A percentile compares a stretch with the other conserved stretches of the same genome.
Evolutionary conservation across 2,113 vertebrate species (phyloP).

Genomic region (Argyrosomus japonicus): DNA sequence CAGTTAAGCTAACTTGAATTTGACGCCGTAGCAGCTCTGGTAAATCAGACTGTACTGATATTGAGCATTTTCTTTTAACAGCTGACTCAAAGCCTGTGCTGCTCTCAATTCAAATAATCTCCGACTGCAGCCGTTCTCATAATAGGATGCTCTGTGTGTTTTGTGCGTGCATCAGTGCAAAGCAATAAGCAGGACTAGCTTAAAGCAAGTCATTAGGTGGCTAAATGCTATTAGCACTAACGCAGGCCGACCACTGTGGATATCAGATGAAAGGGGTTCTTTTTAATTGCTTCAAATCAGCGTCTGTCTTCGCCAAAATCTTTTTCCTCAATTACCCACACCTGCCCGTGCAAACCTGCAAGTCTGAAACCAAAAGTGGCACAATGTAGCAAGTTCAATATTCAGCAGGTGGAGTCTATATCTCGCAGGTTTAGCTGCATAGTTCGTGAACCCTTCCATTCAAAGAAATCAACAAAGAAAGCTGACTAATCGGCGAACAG

Average conservation of each 20-base stretch:
- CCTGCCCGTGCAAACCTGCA: slow-evolving; percentile 42
- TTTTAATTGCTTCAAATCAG: slow-evolving; percentile 52
- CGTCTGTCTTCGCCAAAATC: neutral
- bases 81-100: slow-evolving; percentile 31
- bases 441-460: slow-evolving; percentile 65
- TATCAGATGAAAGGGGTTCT: slow-evolving; percentile 36
- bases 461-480: slow-evolving; percentile 72
- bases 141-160: slow-evolving; percentile 5
- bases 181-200: slow-evolving; percentile 37
- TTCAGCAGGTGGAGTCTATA: slow-evolving; percentile 64
- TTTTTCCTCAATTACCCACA: slow-evolving; percentile 31
- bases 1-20: slow-evolving; percentile 52
- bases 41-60: slow-evolving; percentile 10
- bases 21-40: neutral
- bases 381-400: slow-evolving; percentile 39
- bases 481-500: slow-evolving; percentile 67
- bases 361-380: slow-evolving; percentile 14
- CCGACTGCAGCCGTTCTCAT: slow-evolving; percentile 20
- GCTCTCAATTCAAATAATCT: slow-evolving; percentile 18
- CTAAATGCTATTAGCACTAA: slow-evolving; percentile 42
- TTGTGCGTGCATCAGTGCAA: slow-evolving; percentile 28
- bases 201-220: slow-evolving; percentile 32
- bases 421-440: slow-evolving; percentile 53
- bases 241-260: slow-evolving; percentile 11
- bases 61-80: slow-evolving; percentile 17